Evolutionary conservation across 2,888 invertebrate species (phyloP), one percentile per base, ranked within the genome.

Genomic region (Eretmocerus hayati): DNA sequence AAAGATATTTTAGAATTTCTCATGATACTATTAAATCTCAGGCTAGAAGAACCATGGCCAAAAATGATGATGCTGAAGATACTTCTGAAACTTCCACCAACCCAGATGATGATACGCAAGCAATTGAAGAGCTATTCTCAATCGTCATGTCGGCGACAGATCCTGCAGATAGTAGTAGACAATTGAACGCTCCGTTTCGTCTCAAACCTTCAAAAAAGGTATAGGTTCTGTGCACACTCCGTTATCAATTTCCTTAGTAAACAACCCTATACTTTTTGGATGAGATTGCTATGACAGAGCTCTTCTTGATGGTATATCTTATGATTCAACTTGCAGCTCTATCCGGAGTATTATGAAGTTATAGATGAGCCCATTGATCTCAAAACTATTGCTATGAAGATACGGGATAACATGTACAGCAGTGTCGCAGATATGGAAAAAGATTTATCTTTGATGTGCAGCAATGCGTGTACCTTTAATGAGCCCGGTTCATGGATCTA

Each of bases 401-500:
- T 97, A 44, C 90, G 91, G 72, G 83, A 83, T 48, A 84, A 83
- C 44, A 84, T 87, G 46, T 99, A 97, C 66, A 74, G 77, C 0
- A 80, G 75, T 55, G 70, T 97, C 30, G 75, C 75, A 38, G 92
- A 94, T 46, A 77, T 99, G 76, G 95, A 95, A 69, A 84, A 83
- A 54, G 97, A 99, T 75, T 73, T 99, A 32, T 71, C 86, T 56
- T 75, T 90, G 44, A 90, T 99, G 88, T 89, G 90, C 40, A 85
- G 87, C 57, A 99, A 99, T 72, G 97, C 97, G 0, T 95, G 94
- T 67, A 77, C 83, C 16, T 99, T 94, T 66, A 97, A 97, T 69
- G 96, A 96, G 65, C 93, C 97, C 0, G 93, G 93, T 2, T 95
- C 95, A 13, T 87, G 87, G 67, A 95, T 97, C 59, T 96, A 94